These are phyloP conservation scores for Apogon hyalosoma DNA, from an alignment of 2,797 vertebrate species.

Conservation along the genomic window DNA sequence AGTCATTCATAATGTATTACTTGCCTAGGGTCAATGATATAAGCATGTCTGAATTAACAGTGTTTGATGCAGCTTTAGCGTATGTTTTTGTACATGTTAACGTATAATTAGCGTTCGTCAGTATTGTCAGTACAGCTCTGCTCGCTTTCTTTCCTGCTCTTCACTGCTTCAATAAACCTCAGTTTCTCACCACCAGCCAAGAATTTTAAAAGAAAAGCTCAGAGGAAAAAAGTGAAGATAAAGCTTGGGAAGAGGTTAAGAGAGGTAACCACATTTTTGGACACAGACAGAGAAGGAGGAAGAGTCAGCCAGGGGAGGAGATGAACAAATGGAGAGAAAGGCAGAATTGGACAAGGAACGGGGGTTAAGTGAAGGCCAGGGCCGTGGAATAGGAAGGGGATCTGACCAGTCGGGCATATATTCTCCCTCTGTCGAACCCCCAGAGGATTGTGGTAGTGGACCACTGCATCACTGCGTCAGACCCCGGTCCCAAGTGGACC, in stretches of 20 bases:
- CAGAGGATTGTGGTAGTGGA: constrained; percentile 60
- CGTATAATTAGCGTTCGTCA: constrained; percentile 16
- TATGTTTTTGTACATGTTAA: constrained; percentile 11
- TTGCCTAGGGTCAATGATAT: background rate
- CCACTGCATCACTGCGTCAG: constrained; percentile 50
- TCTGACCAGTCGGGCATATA: constrained; percentile 56
- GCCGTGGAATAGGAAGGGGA: constrained; percentile 66
- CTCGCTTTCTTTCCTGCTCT: constrained; percentile 28
- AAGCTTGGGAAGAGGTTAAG: constrained; percentile 73
- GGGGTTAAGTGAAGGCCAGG: constrained; percentile 68
- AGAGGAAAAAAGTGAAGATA: constrained; percentile 38
- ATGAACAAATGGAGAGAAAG: constrained; percentile 42
- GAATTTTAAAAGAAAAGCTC: constrained; percentile 47
- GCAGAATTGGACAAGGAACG: constrained; percentile 30
- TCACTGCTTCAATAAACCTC: constrained; percentile 35
- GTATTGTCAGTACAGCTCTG: constrained; percentile 5
- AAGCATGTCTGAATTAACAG: background rate
- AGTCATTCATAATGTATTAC: background rate
- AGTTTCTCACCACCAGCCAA: constrained; percentile 50
- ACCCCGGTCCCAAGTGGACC: constrained; percentile 63
- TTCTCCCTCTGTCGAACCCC: constrained; percentile 43
- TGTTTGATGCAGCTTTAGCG: constrained; percentile 6
- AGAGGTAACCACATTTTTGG: constrained; percentile 68
- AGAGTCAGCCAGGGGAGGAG: constrained; percentile 38
- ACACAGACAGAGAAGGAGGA: constrained; percentile 45